Base-by-base conservation (phyloP, 2,113 vertebrate genomes). In the Cheirogaleus medius region DNA sequence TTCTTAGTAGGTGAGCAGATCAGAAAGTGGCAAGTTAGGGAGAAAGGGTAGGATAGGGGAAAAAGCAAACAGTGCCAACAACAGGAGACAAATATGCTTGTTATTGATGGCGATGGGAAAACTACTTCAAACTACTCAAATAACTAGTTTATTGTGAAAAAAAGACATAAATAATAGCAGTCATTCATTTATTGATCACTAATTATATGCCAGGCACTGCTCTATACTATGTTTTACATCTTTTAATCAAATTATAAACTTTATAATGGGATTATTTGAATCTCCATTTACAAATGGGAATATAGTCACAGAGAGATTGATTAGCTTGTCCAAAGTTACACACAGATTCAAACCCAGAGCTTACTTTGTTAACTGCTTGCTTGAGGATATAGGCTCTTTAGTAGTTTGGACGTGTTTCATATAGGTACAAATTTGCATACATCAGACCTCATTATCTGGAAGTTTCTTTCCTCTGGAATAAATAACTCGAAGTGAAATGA, bases 171-270 rank as follows among this genome's bases (percentile, higher is more conserved):
- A 84, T 86, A 78, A 77, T 81, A 85, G 17, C n/a, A 42, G 0
- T 69, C 54, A 78, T 71, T 95, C 8, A 52, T 88, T 73, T 71
- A 77, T 93, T 80, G 14, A 87, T 71, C 20, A 71, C 10, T 93
- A 84, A 68, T 71, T 81, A 60, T 81, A 14, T 93, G 5, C 66
- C 44, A 47, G 29, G 37, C 37, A 82, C 34, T 93, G 12, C 29
- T 93, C 23, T 84, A 1, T 20, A 42, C 25, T 60, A 25, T 8
- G 2, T 84, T 54, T 68, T 77, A 47, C 17, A 44, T 91, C 10
- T 85, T 94, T 78, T 84, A 87, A 77, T 91, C 27, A 89, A 81
- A 87, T 96, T 82, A 87, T 39, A 96, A 90, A 60, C 74, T 15
- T 89, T 73, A 29, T n/a, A 89, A 37, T 42, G 37, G 17, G 9